These are phyloP conservation scores for Procapra przewalskii DNA, from an alignment of 2,113 vertebrate genomes.

Conservation along the genomic window DNA sequence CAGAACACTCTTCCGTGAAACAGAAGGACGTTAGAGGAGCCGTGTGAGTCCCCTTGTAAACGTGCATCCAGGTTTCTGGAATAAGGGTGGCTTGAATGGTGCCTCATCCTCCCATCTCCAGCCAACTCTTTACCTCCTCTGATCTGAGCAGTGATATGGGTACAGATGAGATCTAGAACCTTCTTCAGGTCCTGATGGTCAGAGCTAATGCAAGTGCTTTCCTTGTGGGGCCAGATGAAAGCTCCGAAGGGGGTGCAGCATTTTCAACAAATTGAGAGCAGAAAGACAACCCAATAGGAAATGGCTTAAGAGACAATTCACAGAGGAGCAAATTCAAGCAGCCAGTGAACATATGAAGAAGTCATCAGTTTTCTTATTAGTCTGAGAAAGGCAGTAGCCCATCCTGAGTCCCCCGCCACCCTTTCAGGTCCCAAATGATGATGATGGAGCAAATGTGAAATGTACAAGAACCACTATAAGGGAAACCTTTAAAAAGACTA, in stretches of 20 bases:
- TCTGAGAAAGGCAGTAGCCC: not conserved
- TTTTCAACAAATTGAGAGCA: not conserved
- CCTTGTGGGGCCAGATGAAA: not conserved
- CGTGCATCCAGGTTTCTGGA: not conserved
- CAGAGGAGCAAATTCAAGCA: not conserved
- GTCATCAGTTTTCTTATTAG: not conserved
- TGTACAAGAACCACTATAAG: too few species aligned
- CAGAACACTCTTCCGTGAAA: not conserved
- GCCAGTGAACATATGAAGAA: not conserved
- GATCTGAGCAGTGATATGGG: not conserved
- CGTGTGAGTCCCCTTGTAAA: not conserved
- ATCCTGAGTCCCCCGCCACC: not conserved
- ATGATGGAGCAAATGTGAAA: not conserved
- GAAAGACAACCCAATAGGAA: not conserved
- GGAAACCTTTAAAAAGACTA: not conserved
- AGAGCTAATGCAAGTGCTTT: not conserved
- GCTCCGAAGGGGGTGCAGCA: not conserved
- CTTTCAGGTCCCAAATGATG: not conserved
- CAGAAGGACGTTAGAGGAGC: not conserved
- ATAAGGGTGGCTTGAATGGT: not conserved
- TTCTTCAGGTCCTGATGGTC: not conserved
- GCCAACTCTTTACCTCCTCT: not conserved
- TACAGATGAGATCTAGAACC: not conserved
- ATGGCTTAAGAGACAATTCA: not conserved
- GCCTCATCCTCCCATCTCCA: not conserved